phyloP scores from a whole-genome alignment of 1,140 invertebrate species.

The Bradynema listronoti region DNA sequence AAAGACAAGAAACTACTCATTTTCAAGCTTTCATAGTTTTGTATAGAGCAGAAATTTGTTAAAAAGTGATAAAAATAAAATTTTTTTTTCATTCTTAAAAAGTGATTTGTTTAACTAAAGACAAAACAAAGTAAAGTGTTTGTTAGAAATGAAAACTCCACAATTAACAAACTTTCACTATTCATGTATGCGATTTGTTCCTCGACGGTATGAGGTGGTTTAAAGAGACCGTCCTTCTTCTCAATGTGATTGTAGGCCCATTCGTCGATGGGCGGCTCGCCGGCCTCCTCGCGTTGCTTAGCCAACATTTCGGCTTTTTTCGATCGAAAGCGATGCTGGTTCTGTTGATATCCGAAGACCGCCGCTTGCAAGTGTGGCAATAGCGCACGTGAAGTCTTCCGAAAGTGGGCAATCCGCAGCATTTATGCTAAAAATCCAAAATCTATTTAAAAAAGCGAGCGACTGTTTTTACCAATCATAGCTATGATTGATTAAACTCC shows the following conservation, averaged over 20 bases:
- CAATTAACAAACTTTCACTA: constrained; percentile 37
- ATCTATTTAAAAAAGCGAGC: too few relatives aligned
- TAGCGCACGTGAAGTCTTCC: too few relatives aligned
- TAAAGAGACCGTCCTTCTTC: constrained; percentile 50
- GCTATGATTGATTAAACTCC: too few relatives aligned
- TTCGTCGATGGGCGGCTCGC: constrained; percentile 4
- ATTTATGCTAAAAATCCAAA: not conserved
- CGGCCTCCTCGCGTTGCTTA: not conserved
- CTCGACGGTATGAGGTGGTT: constrained; percentile 51
- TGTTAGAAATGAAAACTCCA: not conserved
- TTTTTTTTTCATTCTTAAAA: too few relatives aligned
- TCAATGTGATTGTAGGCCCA: constrained; percentile 31
- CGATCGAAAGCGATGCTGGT: not conserved
- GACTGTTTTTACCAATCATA: too few relatives aligned
- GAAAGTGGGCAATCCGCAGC: too few relatives aligned
- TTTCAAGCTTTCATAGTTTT: too few relatives aligned
- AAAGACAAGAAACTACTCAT: constrained; percentile 32
- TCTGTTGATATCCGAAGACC: too few relatives aligned
- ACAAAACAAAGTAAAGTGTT: too few relatives aligned
- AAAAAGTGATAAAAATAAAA: too few relatives aligned
- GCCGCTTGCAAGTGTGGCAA: too few relatives aligned
- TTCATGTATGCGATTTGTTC: constrained; percentile 20
- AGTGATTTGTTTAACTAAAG: too few relatives aligned
- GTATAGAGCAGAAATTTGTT: not conserved
- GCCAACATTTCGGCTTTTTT: not conserved